These are phyloP conservation scores for Lophura nycthemera DNA, from an alignment of 2,113 vertebrate species.

Conservation along the genomic window DNA sequence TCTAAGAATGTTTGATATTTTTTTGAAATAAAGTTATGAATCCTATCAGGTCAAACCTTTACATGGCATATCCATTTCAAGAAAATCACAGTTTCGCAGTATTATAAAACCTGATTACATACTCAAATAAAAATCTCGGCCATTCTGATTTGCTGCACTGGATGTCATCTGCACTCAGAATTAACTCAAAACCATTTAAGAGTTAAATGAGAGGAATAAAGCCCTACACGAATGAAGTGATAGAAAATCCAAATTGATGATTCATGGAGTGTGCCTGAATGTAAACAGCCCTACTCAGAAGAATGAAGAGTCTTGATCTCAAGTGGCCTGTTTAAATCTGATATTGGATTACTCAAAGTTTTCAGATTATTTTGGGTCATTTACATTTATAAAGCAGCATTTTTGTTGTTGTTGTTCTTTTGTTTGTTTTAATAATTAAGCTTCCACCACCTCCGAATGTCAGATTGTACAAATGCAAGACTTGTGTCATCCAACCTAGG, in stretches of 20 bases:
- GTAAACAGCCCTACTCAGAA: not conserved
- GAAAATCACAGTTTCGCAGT: not conserved
- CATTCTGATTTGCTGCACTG: not conserved
- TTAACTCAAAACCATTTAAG: not conserved
- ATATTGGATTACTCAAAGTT: not conserved
- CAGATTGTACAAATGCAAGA: not conserved
- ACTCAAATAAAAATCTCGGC: not conserved
- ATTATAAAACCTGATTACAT: not conserved
- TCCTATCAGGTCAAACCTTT: not conserved
- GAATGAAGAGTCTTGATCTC: not conserved
- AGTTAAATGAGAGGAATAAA: not conserved
- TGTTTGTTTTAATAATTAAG: not conserved
- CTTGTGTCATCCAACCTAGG: not conserved
- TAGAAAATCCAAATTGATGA: not conserved
- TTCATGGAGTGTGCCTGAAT: not conserved
- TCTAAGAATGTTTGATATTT: not conserved
- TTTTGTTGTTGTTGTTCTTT: not conserved
- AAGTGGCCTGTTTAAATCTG: not conserved
- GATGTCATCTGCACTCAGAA: not conserved
- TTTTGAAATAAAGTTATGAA: not conserved
- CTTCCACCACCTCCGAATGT: not conserved
- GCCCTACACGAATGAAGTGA: not conserved
- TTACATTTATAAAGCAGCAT: not conserved
- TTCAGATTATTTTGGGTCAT: not conserved
- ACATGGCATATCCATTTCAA: not conserved